Conservation (phyloP, 2,113 vertebrate species). For the Tetraodon nigroviridis region DNA sequence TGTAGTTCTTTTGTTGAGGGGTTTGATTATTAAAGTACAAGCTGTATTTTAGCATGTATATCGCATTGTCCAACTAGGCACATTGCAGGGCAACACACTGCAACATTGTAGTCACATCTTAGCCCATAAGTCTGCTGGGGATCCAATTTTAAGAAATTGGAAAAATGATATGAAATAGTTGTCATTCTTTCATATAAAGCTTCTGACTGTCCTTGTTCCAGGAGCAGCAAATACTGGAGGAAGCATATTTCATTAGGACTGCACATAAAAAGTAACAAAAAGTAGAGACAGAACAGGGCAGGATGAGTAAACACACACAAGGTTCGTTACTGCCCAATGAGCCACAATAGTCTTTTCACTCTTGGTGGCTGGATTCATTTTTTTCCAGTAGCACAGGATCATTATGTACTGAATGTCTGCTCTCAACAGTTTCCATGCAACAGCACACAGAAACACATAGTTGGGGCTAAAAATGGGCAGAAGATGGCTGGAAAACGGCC, state of each 20-base stretch:
- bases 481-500: neutral
- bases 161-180: neutral
- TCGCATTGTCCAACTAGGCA: neutral
- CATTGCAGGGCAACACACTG: neutral
- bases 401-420: neutral
- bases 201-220: neutral
- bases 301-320: neutral
- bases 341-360: neutral
- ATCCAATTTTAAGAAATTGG: neutral
- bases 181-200: neutral
- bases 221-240: conserved; percentile 13
- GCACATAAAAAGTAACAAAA: neutral
- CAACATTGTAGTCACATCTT: neutral
- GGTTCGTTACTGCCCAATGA: neutral
- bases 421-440: neutral
- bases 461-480: too few relatives aligned
- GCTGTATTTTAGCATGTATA: neutral
- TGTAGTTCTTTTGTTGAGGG: neutral
- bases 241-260: neutral
- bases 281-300: neutral
- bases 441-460: too few relatives aligned
- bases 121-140: neutral
- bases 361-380: neutral
- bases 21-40: neutral
- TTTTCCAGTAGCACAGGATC: neutral